phyloP scores from a whole-genome alignment of 2,888 invertebrate genomes.

The Ischnura elegans region DNA sequence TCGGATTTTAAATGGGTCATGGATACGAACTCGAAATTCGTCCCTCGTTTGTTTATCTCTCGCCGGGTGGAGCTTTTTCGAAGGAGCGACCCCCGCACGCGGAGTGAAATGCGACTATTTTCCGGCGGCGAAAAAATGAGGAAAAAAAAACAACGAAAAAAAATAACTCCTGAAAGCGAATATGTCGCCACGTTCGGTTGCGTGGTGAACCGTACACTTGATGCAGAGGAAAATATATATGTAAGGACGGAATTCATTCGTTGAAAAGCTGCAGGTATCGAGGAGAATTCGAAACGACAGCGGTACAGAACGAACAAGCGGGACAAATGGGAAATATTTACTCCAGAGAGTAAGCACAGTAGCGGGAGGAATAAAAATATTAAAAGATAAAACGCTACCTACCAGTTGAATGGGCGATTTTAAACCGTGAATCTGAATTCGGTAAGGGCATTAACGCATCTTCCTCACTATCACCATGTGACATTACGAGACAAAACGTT shows the following conservation, averaged over 20 bases:
- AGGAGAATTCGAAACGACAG: background rate
- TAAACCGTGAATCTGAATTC: too few relatives aligned
- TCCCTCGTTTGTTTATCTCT: background rate
- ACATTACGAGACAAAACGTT: too few relatives aligned
- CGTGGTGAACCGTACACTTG: background rate
- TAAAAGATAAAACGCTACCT: too few relatives aligned
- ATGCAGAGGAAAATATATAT: background rate
- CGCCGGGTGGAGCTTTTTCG: background rate
- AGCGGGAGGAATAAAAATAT: background rate
- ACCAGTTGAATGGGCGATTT: too few relatives aligned
- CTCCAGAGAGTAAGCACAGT: background rate
- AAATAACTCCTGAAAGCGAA: background rate
- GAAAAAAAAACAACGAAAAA: background rate
- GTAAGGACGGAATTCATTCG: background rate
- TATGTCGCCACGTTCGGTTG: background rate
- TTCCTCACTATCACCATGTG: too few relatives aligned
- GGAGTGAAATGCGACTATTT: background rate
- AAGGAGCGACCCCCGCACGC: background rate
- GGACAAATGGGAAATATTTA: too few relatives aligned
- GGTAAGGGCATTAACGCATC: too few relatives aligned
- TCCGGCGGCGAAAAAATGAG: background rate
- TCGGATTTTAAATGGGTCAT: constrained; percentile 5
- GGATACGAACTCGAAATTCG: background rate
- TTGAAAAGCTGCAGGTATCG: background rate
- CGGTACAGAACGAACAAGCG: too few relatives aligned